Base-by-base conservation (phyloP, 2,797 vertebrate species). In the Semotilus atromaculatus region DNA sequence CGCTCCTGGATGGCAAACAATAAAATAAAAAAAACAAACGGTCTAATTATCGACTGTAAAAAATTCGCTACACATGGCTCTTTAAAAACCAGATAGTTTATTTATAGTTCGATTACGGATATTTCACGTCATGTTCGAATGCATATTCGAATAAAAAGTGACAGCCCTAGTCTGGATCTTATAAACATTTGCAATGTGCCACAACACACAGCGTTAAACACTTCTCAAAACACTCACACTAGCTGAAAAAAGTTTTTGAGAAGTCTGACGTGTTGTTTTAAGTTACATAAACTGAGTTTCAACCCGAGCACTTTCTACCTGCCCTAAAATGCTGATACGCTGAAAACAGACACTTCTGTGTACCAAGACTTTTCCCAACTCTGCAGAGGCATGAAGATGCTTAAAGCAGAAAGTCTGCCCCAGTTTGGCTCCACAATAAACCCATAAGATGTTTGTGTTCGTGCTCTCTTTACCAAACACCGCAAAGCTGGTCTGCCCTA, bases 381-480 rank as follows among this genome's bases (percentile, higher is more conserved):
- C 81, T 78, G 66, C 81, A 83, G 86, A 84, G 79, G 53, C 58
- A 29, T 16, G 60, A 86, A 81, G 66, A 45, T 85, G 66, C 71
- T 86, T 71, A 21, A 77, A 80, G 80, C 82, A 78, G 45, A 68
- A 87, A 58, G 53, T 89, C 80, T 86, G 87, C 76, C 75, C 86
- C 80, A 88, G 64, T 89, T 88, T 80, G 70, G 55, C 84, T 58
- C 31, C 68, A 82, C 53, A 80, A 45, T 83, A 85, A 80, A 74
- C 80, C 78, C 77, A 81, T 68, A 81, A 83, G 77, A 62, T 88
- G 78, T 80, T 77, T 68, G 66, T 83, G 45, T 85, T 64, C 73
- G 45, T 60, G 51, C 34, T 64, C 55, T 67, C 68, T 71, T 81
- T 82, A 86, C 73, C 58, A 82, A 77, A 73, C 67, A 40, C 40